Conservation (phyloP, 53 echinoderm and acorn worm species). For the Apostichopus leukothele region DNA sequence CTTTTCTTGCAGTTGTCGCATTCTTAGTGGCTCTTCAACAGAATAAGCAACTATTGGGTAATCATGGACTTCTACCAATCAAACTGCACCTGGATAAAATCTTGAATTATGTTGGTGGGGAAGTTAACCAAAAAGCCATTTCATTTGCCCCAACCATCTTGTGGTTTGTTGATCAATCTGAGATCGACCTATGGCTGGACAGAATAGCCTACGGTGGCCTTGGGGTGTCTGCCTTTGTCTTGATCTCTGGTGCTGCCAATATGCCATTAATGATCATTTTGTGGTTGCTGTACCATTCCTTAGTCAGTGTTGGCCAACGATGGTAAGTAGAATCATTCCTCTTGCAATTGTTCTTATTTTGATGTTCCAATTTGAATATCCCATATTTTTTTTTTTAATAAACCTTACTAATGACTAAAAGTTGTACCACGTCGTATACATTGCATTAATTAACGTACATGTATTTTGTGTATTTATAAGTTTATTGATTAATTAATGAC, state of each 20-base stretch:
- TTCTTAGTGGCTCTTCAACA: slow-evolving; percentile 93
- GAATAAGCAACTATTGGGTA: slow-evolving; percentile 81
- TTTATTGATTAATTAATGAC: too few relatives aligned
- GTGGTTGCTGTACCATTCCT: slow-evolving; percentile 91
- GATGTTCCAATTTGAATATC: neutral
- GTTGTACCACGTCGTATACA: too few relatives aligned
- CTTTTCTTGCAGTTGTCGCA: slow-evolving; percentile 66
- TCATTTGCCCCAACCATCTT: slow-evolving; percentile 86
- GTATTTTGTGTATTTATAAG: too few relatives aligned
- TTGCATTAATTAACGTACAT: too few relatives aligned
- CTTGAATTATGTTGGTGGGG: slow-evolving; percentile 66
- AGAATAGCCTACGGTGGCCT: slow-evolving; percentile 78
- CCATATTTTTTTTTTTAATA: neutral
- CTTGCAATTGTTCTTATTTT: neutral
- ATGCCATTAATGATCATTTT: slow-evolving; percentile 85
- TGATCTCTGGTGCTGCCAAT: slow-evolving; percentile 75
- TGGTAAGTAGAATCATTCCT: slow-evolving; percentile 61
- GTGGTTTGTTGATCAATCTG: slow-evolving; percentile 73
- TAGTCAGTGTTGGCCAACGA: slow-evolving; percentile 92
- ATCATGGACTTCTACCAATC: slow-evolving; percentile 75
- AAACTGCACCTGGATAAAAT: slow-evolving; percentile 81
- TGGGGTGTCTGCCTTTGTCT: slow-evolving; percentile 65
- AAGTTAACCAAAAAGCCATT: slow-evolving; percentile 61
- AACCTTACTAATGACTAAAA: neutral
- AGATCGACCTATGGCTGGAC: slow-evolving; percentile 83